A percentile compares a stretch with the other conserved stretches of the same genome.
phyloP scores from a whole-genome alignment of 2,113 vertebrate genomes.

The Loxodonta africana region DNA sequence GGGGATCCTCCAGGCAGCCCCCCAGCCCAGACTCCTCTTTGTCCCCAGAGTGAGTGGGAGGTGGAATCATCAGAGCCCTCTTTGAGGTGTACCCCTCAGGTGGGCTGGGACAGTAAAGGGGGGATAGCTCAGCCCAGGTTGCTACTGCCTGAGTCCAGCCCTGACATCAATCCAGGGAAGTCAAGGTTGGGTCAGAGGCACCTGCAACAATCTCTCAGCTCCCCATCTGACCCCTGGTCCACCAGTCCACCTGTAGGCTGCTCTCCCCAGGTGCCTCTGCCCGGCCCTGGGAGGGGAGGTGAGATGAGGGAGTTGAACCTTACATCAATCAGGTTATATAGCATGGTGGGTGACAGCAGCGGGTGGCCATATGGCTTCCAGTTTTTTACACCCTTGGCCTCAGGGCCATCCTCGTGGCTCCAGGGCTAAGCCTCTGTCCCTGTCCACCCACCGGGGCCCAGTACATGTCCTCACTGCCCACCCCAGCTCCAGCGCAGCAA shows the following conservation, averaged over 20 bases:
- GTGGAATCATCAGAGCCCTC: too few species aligned
- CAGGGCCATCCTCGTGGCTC: not conserved
- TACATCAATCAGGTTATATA: not conserved
- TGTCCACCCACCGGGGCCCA: not conserved
- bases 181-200: not conserved
- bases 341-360: not conserved
- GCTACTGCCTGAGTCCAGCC: not conserved
- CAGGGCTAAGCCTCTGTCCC: not conserved
- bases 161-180: not conserved
- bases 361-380: not conserved
- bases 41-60: too few species aligned
- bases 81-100: too few species aligned
- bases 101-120: too few species aligned
- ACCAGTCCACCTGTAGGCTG: not conserved
- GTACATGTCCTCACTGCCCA: not conserved
- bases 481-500: not conserved
- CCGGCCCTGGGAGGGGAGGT: not conserved
- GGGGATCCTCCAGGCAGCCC: too few species aligned
- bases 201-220: not conserved
- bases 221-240: not conserved
- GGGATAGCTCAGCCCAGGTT: not conserved
- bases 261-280: not conserved
- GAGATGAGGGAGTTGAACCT: not conserved
- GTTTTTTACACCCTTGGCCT: not conserved
- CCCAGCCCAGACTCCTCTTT: too few species aligned